Evolutionary conservation across 2,113 vertebrate genomes (phyloP).

Genomic region (Rhegmatorhina hoffmannsi): DNA sequence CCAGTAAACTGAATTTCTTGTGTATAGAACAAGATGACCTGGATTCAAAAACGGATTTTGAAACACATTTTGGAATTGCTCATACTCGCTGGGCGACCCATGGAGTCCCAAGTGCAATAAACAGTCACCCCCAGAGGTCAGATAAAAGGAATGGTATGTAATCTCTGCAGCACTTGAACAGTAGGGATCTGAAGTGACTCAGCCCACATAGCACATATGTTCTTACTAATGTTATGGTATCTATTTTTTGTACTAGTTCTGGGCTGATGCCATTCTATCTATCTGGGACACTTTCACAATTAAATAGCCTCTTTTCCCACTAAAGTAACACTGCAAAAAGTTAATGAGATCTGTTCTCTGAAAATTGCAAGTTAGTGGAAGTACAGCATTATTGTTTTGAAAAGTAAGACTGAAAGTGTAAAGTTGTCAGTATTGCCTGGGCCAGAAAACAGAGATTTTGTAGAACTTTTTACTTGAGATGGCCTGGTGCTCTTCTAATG

Average conservation of each 20-base stretch:
- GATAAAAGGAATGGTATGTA: conserved; percentile 90
- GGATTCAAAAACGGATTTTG: conserved; percentile 86
- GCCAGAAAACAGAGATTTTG: background rate
- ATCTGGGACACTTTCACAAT: background rate
- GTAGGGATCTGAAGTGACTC: background rate
- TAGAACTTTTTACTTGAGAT: background rate
- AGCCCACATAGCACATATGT: background rate
- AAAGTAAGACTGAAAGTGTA: background rate
- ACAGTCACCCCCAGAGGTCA: conserved; percentile 95
- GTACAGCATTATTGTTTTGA: background rate
- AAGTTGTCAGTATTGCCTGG: background rate
- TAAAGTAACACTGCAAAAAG: background rate
- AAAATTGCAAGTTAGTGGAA: background rate
- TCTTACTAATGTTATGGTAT: background rate
- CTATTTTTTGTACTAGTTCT: background rate
- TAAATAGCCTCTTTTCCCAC: background rate
- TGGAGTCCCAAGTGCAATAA: conserved; percentile 87
- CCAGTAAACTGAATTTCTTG: background rate
- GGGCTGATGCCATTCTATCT: background rate
- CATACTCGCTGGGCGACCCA: conserved; percentile 98
- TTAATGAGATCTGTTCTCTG: background rate
- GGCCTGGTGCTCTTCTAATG: background rate
- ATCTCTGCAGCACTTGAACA: background rate
- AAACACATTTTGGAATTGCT: conserved; percentile 92
- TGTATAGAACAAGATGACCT: conserved; percentile 85